These are phyloP conservation scores for Crossoptilon crossoptilon DNA, from an alignment of 2,797 vertebrate genomes.

Conservation along the genomic window DNA sequence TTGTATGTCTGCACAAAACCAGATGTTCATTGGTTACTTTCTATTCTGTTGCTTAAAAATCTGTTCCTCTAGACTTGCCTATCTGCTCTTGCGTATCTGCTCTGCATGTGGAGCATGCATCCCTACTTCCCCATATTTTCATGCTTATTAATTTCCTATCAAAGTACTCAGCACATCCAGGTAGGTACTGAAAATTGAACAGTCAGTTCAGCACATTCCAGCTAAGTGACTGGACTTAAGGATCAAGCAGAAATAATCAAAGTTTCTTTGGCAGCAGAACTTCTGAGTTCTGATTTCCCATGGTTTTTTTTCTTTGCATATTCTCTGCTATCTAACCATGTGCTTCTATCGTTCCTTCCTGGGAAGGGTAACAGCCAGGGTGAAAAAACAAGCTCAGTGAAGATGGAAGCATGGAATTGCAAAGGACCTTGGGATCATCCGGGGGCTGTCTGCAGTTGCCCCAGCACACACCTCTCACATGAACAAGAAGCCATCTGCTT, in stretches of 20 bases:
- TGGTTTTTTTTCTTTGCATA: neutral
- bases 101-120: neutral
- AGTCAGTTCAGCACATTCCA: neutral
- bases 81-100: neutral
- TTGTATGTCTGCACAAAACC: neutral
- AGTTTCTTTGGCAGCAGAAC: neutral
- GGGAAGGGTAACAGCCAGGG: neutral
- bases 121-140: neutral
- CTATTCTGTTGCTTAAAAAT: neutral
- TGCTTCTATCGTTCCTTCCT: neutral
- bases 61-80: neutral
- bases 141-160: neutral
- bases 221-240: neutral
- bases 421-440: neutral
- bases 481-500: neutral
- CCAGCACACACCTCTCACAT: neutral
- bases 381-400: neutral
- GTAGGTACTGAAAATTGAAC: neutral
- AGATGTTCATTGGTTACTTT: neutral
- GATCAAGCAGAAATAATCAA: neutral
- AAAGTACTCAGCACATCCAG: neutral
- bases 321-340: neutral
- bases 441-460: neutral
- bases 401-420: neutral
- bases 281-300: neutral